Evolutionary conservation across 1,140 invertebrate species (phyloP).

Genomic region (Oreohelix idahoensis): DNA sequence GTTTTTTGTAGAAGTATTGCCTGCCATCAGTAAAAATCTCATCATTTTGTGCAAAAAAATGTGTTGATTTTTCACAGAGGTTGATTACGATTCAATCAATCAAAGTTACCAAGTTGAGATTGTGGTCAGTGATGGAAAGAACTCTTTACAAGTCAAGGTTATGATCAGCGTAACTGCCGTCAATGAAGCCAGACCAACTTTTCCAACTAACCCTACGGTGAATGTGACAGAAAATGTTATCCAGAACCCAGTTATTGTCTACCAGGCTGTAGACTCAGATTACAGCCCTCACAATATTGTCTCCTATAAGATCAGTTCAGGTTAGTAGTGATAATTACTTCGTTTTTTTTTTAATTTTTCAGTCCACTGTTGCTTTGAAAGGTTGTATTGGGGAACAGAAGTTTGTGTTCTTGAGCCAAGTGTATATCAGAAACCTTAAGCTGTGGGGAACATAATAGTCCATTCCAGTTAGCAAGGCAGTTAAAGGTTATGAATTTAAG

Average conservation of each 20-base stretch:
- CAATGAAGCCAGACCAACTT: conserved; percentile 10
- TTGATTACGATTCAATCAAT: neutral
- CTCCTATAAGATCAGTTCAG: neutral
- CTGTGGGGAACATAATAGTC: too few species aligned
- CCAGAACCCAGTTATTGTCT: neutral
- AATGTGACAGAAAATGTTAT: neutral
- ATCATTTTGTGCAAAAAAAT: too few species aligned
- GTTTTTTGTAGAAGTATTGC: too few species aligned
- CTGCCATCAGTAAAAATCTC: too few species aligned
- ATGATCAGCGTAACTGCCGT: neutral
- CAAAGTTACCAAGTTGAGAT: neutral
- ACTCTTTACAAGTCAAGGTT: neutral
- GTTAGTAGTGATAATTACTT: neutral
- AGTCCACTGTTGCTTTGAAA: too few species aligned
- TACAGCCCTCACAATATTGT: conserved; percentile 17
- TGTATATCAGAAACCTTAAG: too few species aligned
- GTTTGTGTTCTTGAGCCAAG: too few species aligned
- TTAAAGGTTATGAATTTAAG: too few species aligned
- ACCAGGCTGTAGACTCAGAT: neutral
- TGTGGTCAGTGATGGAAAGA: conserved; percentile 6
- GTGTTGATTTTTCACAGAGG: neutral
- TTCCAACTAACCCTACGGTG: neutral
- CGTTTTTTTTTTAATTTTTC: too few species aligned
- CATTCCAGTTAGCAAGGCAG: too few species aligned
- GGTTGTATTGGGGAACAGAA: too few species aligned